Base-by-base conservation (phyloP, 2,797 vertebrate species). In the Calcarius lapponicus region DNA sequence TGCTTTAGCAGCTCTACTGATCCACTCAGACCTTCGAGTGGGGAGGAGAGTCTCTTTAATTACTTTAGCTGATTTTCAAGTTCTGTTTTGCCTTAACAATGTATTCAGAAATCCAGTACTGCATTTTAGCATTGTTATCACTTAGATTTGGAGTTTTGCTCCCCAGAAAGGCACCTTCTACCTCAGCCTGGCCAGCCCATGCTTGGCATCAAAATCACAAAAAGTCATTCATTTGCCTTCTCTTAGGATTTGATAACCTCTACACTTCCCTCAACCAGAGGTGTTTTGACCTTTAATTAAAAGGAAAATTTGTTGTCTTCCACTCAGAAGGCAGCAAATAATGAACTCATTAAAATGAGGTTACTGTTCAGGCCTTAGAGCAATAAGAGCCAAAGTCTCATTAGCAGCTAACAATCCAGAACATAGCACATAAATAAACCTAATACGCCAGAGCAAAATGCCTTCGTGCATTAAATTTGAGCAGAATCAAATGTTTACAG, bases 301-400 rank as follows among this genome's bases (percentile, higher is more conserved):
- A 98, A 97, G 97, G 96, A 97, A 98, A 98, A 98, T 98, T 97
- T 98, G 98, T 98, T 98, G 97, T 98, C 98, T 98, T 98, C 98
- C 98, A 98, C 98, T 98, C 98, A 98, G 98, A 98, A 98, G 98
- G 98, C 98, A 98, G 98, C 98, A 98, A 98, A 98, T 99, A 99
- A 99, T 98, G 98, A 99, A 99, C 98, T 98, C 98, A 99, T 99
- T 99, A 99, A 99, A 98, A 98, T 98, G 98, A 98, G 98, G 98
- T 98, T 98, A 97, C 98, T 96, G 97, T 97, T 98, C 97, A 95
- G 97, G 97, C 97, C 98, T 98, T 95, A 96, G 95, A 98, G 98
- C 98, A 97, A 76, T 97, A 95, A 97, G 97, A 97, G 97, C 95
- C 79, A 87, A 97, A 98, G 97, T 97, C 98, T 98, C 97, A 98